Percentiles rank a stretch among this genome's conserved stretches.
Evolutionary conservation across 1,140 invertebrate species (phyloP).

Genomic region (Acromyrmex heyeri): DNA sequence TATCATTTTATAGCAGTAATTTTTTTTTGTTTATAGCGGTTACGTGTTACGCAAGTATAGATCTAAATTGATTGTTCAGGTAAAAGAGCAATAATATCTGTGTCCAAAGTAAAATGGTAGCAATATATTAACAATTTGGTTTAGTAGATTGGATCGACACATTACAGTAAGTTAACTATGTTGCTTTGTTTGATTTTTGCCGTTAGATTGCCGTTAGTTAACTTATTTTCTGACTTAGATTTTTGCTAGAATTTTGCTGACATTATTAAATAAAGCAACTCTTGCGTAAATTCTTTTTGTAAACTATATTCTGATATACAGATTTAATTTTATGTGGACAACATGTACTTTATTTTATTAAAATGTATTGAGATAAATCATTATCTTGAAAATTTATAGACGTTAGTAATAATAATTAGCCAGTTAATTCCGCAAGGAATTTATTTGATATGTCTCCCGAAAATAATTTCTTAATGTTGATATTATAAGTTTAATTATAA

Average conservation of each 20-base stretch:
- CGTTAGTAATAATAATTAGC: neutral
- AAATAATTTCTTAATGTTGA: neutral
- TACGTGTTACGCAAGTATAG: constrained; percentile 62
- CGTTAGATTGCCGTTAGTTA: neutral
- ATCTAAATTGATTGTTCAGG: constrained; percentile 56
- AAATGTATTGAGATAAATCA: neutral
- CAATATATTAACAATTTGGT: neutral
- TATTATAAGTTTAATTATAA: neutral
- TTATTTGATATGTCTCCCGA: neutral
- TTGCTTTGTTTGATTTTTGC: constrained; percentile 18
- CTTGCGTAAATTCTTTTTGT: neutral
- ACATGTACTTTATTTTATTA: neutral
- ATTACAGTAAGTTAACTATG: neutral
- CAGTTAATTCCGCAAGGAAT: neutral
- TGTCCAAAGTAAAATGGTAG: constrained; percentile 1
- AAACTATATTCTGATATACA: neutral
- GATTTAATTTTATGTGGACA: neutral
- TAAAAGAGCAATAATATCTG: constrained; percentile 26
- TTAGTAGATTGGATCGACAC: neutral
- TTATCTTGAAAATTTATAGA: constrained; percentile 6
- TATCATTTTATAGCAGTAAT: constrained; percentile 28
- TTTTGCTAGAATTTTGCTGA: constrained; percentile 2
- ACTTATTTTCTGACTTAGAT: neutral
- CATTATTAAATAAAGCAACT: neutral
- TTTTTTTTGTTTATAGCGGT: constrained; percentile 69